Evolutionary conservation across 2,113 vertebrate species (phyloP), one percentile per base, ranked within the genome.

Genomic region (Bambusicola thoracicus): DNA sequence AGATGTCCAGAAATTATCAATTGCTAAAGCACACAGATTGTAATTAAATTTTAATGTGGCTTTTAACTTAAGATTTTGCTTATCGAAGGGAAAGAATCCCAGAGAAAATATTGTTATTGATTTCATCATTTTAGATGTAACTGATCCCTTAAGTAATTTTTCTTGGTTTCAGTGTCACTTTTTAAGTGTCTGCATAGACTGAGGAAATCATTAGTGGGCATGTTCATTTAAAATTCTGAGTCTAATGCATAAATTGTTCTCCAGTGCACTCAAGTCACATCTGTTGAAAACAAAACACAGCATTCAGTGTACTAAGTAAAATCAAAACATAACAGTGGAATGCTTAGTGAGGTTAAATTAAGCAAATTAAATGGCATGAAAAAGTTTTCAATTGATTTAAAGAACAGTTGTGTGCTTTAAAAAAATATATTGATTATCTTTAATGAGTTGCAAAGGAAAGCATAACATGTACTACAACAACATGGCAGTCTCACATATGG

Each of bases 91-190:
- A 98, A 98, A 98, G 98, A 98, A 97, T 98, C 97, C 97, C 96
- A 97, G 97, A 97, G 98, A 99, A 99, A 99, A 99, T 99, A 99
- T 99, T 99, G 98, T 98, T 99, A 99, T 99, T 99, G 99, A 99
- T 99, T 99, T 97, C 94, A 98, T 98, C 97, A 96, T 98, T 99
- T 99, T 98, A 98, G 98, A 98, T 97, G 99, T 99, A 99, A 99
- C 97, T 88, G 98, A 99, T 99, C 98, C 97, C 96, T 99, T 98
- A 98, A 99, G 98, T 98, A 98, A 98, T 98, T 98, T 98, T 98
- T 98, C 96, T 97, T 97, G 97, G 98, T 97, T 98, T 98, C 95
- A 96, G 93, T 97, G 97, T 97, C 97, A 97, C 88, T 98, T 98
- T 98, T 97, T 96, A 98, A 98, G 96, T 97, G 97, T 98, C 95